Percentiles rank a stretch among this genome's conserved stretches.
These are phyloP conservation scores for Microplitis mediator DNA, from an alignment of 1,140 invertebrate genomes.

Conservation along the genomic window DNA sequence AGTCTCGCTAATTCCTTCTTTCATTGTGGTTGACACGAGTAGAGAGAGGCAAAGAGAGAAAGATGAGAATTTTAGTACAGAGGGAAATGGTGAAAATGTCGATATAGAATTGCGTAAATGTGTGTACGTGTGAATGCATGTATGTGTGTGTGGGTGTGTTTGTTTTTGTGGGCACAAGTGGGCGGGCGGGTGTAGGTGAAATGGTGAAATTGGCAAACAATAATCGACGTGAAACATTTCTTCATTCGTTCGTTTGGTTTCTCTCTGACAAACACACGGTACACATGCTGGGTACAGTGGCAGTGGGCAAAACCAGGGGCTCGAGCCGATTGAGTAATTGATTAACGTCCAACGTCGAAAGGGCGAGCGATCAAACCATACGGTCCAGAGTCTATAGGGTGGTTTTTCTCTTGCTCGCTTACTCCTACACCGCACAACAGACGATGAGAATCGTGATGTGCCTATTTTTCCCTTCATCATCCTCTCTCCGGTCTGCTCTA, in stretches of 20 bases:
- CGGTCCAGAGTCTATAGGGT: neutral
- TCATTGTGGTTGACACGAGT: neutral
- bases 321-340: slow-evolving; percentile 16
- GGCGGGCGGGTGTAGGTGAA: neutral
- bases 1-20: neutral
- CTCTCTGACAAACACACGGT: slow-evolving; percentile 2
- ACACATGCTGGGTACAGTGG: neutral
- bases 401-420: neutral
- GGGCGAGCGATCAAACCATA: slow-evolving; percentile 28
- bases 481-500: neutral
- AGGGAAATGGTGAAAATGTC: no score
- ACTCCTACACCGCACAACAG: neutral
- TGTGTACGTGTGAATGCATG: no score
- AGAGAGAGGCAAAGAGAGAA: no score
- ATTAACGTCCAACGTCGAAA: slow-evolving; percentile 27
- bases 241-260: neutral
- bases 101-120: no score
- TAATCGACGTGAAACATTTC: neutral
- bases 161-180: no score
- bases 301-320: neutral
- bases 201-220: neutral
- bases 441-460: neutral
- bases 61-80: no score
- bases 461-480: neutral
- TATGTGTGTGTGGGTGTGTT: no score